Base-by-base conservation (phyloP, 1,140 invertebrate species). In the Aphelenchoides besseyi region DNA sequence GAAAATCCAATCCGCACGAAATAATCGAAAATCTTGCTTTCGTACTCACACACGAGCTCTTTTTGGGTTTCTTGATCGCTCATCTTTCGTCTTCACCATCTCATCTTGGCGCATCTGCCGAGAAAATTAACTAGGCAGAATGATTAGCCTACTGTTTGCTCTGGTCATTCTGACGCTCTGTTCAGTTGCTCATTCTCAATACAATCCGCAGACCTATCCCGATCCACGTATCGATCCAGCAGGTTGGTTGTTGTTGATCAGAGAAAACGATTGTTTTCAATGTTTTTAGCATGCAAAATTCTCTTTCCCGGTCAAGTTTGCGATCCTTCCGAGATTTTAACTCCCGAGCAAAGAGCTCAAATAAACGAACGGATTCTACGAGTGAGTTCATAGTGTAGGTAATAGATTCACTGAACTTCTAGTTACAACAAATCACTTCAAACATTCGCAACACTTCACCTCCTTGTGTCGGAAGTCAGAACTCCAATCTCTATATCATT, bases 321-420 rank as follows among this genome's bases (percentile, higher is more conserved):
- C 62, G 81, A 82, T 71, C 81, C 81, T 1, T 64, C 74, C 16
- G 83, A 83, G n/a, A 78, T 82, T 59, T 66, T 82, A 16, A 74
- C 72, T 0, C 71, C 85, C 36, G 81, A 85, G 18, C 80, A 82
- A 64, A 70, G 82, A 35, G 55, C 68, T 16, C 62, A 54, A 48
- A 67, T 82, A 9, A 75, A 73, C 54, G 78, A 79, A 28, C 79
- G 79, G 37, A 79, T 82, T 68, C 62, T 54, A n/a, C 57, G 67
- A 54, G 79, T 78, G 2, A 54, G 79, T 48, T 54, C 28, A 8
- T 64, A 16, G n/a, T 48, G 71, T 71, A 12, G 33, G 32, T 28
- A 61, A 1, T 12, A 9, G 5, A n/a, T 69, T 30, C 41, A 57
- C 9, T 32, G n/a, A 67, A 12, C 30, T 75, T 80, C 23, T 67